phyloP scores from a whole-genome alignment of 2,797 vertebrate species.

The Novumbra hubbsi region DNA sequence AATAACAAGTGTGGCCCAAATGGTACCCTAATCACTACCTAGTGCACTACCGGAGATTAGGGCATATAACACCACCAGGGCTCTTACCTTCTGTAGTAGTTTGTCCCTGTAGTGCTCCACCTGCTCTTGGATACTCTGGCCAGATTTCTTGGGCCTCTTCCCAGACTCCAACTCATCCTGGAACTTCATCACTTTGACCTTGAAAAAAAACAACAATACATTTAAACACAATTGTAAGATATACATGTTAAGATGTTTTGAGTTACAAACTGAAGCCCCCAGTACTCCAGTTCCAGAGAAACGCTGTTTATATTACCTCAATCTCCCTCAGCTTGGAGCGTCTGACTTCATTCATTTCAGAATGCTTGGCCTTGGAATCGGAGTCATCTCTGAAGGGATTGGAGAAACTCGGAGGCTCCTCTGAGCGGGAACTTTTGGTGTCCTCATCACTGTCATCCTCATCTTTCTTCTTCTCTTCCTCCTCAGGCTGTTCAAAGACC shows the following conservation, averaged over 20 bases:
- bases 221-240: not conserved
- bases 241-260: not conserved
- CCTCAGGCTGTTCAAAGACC: constrained; percentile 90
- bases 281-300: not conserved
- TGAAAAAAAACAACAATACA: constrained; percentile 53
- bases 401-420: constrained; percentile 84
- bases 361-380: constrained; percentile 86
- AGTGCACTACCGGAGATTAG: too few relatives aligned
- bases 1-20: too few relatives aligned
- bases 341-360: constrained; percentile 96
- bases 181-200: constrained; percentile 99
- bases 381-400: constrained; percentile 87
- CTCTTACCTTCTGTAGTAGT: constrained; percentile 88
- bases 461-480: constrained; percentile 83
- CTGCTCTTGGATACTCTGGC: constrained; percentile 95
- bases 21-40: too few relatives aligned
- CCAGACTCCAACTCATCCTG: constrained; percentile 98
- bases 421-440: constrained; percentile 83
- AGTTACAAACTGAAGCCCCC: too few relatives aligned
- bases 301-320: constrained; percentile 75
- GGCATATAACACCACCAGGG: not conserved
- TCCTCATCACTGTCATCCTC: constrained; percentile 87
- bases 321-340: constrained; percentile 95
- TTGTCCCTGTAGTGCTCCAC: constrained; percentile 98
- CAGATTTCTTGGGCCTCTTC: constrained; percentile 94